Base-by-base conservation (phyloP, 2,888 invertebrate species). In the Phengaris arion region DNA sequence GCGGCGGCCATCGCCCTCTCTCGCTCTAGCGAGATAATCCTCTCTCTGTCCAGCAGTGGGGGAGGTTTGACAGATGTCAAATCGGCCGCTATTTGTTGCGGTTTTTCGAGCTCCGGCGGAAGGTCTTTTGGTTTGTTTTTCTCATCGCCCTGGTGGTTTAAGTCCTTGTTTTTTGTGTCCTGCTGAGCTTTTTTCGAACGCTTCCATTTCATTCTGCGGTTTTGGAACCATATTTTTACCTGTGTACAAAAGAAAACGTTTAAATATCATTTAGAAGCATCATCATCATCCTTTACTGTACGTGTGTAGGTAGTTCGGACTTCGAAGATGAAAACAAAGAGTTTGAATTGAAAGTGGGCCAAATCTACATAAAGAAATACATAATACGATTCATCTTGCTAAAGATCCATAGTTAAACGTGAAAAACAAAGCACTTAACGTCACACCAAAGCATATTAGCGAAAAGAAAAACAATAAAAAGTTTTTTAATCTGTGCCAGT, bases 171-270 rank as follows among this genome's bases (percentile, higher is more conserved):
- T 90, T 97, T 97, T 51, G 97, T 96, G 89, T 98, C 98, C 81
- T 97, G 97, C 86, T 98, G 98, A 0, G 98, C 98, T 85, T 99
- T 99, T 94, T 99, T 99, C 80, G 98, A 98, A 12, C 99, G 94
- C 88, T 99, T 99, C 98, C 99, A 99, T 88, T 99, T 99, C 99
- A 99, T 99, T 82, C 99, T 95, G 74, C 99, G 95, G 89, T 99
- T 99, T 95, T 99, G 99, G 91, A 99, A 99, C 99, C 98, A 99
- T 83, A 99, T 98, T 95, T 98, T 98, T 79, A 98, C 98, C 97
- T 98, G 95, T 12, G 83, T 84, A 82, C 79, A 87, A 85, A 82
- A 75, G 80, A 77, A 7, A 48, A 48, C 48, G 4, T 35, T 35
- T 35, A 35, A 73, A 64, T 64, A 64, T 64, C 10, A 57, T 57